phyloP scores from a whole-genome alignment of 2,797 vertebrate genomes.

The Sandelia bainsii region DNA sequence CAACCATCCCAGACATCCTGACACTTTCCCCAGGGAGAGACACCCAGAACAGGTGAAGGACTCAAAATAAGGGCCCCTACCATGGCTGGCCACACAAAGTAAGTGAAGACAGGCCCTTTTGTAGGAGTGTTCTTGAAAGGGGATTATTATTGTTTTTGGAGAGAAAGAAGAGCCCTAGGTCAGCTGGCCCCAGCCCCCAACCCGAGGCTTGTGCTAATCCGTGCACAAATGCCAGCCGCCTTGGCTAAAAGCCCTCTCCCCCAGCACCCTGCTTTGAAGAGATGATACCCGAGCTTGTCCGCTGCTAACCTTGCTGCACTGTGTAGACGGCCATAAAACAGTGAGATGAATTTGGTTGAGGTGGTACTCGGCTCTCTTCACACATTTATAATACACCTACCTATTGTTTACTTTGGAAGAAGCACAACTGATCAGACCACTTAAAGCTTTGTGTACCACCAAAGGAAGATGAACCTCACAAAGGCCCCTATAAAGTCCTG shows the following conservation, averaged over 20 bases:
- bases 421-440: slow-evolving; percentile 44
- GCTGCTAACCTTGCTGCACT: slow-evolving; percentile 66
- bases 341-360: slow-evolving; percentile 70
- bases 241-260: slow-evolving; percentile 82
- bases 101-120: slow-evolving; percentile 87
- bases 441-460: slow-evolving; percentile 59
- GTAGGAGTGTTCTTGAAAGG: slow-evolving; percentile 78
- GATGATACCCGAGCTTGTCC: slow-evolving; percentile 82
- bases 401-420: slow-evolving; percentile 71
- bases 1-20: slow-evolving; percentile 89
- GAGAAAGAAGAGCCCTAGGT: slow-evolving; percentile 86
- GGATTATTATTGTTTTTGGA: slow-evolving; percentile 90
- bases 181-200: slow-evolving; percentile 83
- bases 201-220: slow-evolving; percentile 83
- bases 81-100: slow-evolving; percentile 78
- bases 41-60: slow-evolving; percentile 87
- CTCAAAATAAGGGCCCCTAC: slow-evolving; percentile 84
- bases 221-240: slow-evolving; percentile 83
- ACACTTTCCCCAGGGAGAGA: slow-evolving; percentile 88
- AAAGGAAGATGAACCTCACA: slow-evolving; percentile 59
- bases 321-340: slow-evolving; percentile 73
- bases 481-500: slow-evolving; percentile 60
- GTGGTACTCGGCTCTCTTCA: slow-evolving; percentile 57
- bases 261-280: slow-evolving; percentile 84
- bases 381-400: slow-evolving; percentile 71